A percentile compares a stretch with the other conserved stretches of the same genome.
Conservation (phyloP, 53 echinoderm and acorn worm genomes). For the Patiria pectinifera region DNA sequence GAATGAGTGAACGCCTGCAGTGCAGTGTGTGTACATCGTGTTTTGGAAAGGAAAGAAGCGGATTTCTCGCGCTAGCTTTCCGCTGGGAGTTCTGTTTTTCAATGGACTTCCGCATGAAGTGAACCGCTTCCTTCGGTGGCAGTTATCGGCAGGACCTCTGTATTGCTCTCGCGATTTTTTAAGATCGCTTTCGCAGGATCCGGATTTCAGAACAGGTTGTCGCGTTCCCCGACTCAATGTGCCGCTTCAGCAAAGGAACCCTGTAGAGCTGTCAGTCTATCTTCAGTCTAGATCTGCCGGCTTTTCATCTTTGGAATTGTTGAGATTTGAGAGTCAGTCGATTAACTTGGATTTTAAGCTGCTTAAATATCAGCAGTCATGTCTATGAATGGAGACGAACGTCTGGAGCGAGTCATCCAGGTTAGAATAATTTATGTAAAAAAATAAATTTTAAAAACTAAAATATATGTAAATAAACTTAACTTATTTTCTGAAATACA, state of each 20-base stretch:
- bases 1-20: not conserved
- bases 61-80: not conserved
- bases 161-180: not conserved
- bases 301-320: no score
- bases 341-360: not conserved
- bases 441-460: not conserved
- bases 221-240: slow-evolving; percentile 21
- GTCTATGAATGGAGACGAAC: slow-evolving; percentile 71
- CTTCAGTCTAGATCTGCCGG: not conserved
- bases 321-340: not conserved
- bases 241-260: not conserved
- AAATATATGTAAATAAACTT: not conserved
- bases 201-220: slow-evolving; percentile 21
- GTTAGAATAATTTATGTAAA: slow-evolving; percentile 31
- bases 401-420: slow-evolving; percentile 93
- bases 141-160: not conserved
- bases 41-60: slow-evolving; percentile 5
- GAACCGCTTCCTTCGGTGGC: not conserved
- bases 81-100: not conserved
- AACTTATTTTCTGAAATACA: not conserved
- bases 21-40: not conserved
- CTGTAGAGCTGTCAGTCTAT: not conserved
- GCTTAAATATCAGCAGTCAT: slow-evolving; percentile 6
- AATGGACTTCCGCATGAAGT: slow-evolving; percentile 1
- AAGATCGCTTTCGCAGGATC: not conserved